Percentiles rank a stretch among this genome's conserved stretches.
phyloP scores from a whole-genome alignment of 2,888 invertebrate genomes.

The Oligia latruncula region DNA sequence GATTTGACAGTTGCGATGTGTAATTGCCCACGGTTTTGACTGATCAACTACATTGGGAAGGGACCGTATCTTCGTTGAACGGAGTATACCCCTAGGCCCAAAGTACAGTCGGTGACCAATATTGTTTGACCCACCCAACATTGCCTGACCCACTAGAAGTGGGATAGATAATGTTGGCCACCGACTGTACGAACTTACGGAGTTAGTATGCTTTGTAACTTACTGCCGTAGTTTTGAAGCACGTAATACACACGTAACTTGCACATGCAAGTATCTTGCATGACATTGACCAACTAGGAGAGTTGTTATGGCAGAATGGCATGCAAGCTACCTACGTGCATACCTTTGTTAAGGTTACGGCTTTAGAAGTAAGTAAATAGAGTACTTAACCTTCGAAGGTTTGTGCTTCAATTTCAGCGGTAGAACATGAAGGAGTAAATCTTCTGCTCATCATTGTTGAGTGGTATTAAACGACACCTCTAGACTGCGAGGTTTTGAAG shows the following conservation, averaged over 20 bases:
- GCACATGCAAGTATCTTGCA: neutral
- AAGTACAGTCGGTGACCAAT: too few species aligned
- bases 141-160: too few species aligned
- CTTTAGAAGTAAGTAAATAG: neutral
- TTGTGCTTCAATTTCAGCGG: neutral
- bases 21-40: neutral
- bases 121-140: too few species aligned
- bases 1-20: neutral
- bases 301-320: neutral
- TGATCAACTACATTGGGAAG: neutral
- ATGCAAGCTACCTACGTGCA: neutral
- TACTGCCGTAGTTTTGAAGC: neutral
- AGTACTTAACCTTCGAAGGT: neutral
- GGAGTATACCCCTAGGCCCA: neutral
- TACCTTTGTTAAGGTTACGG: neutral
- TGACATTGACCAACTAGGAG: neutral
- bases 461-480: conserved; percentile 17
- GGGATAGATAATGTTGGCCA: too few species aligned
- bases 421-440: neutral
- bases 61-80: neutral
- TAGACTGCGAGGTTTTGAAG: conserved; percentile 29
- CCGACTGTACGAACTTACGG: neutral
- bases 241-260: neutral
- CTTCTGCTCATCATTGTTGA: conserved; percentile 28
- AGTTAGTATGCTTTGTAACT: neutral